Evolutionary conservation across 2,888 invertebrate species (phyloP).

Genomic region (Meliscaeva auricollis): DNA sequence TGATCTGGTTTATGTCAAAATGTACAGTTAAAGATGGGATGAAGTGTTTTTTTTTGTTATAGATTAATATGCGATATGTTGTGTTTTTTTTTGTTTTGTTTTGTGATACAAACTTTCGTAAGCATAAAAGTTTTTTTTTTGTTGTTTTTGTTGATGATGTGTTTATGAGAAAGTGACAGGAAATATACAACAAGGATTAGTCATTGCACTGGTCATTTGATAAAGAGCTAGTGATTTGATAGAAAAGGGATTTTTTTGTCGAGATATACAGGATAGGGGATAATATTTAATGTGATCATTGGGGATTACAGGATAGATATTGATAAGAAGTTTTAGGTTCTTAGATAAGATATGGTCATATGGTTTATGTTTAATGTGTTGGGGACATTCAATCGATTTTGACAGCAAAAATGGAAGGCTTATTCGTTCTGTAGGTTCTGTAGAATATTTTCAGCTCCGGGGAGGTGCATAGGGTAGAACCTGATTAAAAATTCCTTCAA

Average conservation of each 20-base stretch:
- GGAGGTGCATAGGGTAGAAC: too few species aligned
- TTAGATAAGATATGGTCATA: background rate
- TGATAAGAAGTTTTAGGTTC: background rate
- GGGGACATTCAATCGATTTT: background rate
- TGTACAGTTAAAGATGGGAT: slow-evolving; percentile 28
- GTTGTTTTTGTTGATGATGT: slow-evolving; percentile 15
- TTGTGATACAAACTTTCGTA: slow-evolving; percentile 11
- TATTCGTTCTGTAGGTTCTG: background rate
- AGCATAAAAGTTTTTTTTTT: slow-evolving; percentile 25
- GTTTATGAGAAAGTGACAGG: slow-evolving; percentile 42
- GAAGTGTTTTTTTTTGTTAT: background rate
- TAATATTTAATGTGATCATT: slow-evolving; percentile 21
- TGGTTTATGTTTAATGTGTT: background rate
- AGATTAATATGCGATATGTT: slow-evolving; percentile 29
- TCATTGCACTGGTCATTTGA: slow-evolving; percentile 30
- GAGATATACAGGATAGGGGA: background rate
- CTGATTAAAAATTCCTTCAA: too few species aligned
- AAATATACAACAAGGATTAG: slow-evolving; percentile 32
- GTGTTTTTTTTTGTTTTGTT: slow-evolving; percentile 1
- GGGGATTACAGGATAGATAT: background rate
- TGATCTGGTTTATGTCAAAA: slow-evolving; percentile 49
- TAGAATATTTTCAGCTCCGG: too few species aligned
- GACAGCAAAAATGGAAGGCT: background rate
- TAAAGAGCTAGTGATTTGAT: slow-evolving; percentile 14
- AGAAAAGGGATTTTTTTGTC: background rate